phyloP scores from a whole-genome alignment of 2,113 vertebrate species.

The Apodemus speciosus region DNA sequence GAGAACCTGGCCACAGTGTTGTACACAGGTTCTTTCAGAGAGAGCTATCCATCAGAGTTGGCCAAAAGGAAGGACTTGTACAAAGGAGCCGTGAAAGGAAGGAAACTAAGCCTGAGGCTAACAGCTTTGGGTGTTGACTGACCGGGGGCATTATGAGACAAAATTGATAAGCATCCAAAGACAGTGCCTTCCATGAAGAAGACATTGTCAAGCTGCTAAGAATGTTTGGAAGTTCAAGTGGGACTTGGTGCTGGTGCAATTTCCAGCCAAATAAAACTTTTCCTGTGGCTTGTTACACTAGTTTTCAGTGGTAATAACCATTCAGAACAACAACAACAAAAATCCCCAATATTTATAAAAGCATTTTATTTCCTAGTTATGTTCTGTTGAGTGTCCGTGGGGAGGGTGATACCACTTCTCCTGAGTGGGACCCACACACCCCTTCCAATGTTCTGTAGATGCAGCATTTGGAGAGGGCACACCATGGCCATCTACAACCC shows the following conservation, averaged over 20 bases:
- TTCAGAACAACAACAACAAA: neutral
- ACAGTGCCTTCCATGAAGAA: constrained; percentile 6
- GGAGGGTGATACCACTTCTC: neutral
- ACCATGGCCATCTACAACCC: neutral
- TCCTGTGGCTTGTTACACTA: constrained; percentile 32
- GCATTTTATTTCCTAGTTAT: constrained; percentile 25
- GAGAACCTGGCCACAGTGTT: neutral
- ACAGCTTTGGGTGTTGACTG: neutral
- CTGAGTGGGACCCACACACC: neutral
- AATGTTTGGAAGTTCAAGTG: neutral
- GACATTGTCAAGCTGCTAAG: constrained; percentile 35
- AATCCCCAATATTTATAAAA: neutral
- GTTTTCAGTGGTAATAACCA: constrained; percentile 48
- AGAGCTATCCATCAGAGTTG: neutral
- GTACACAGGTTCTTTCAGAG: neutral
- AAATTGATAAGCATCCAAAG: neutral
- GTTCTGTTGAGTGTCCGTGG: neutral
- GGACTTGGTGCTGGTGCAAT: neutral
- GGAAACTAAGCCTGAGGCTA: neutral
- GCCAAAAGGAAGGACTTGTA: neutral
- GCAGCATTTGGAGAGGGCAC: neutral
- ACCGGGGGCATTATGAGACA: neutral
- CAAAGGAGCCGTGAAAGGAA: neutral
- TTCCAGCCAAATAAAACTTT: constrained; percentile 40
- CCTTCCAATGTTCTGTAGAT: neutral